Conservation (phyloP, 2,113 vertebrate genomes). For the Regulus satrapa region DNA sequence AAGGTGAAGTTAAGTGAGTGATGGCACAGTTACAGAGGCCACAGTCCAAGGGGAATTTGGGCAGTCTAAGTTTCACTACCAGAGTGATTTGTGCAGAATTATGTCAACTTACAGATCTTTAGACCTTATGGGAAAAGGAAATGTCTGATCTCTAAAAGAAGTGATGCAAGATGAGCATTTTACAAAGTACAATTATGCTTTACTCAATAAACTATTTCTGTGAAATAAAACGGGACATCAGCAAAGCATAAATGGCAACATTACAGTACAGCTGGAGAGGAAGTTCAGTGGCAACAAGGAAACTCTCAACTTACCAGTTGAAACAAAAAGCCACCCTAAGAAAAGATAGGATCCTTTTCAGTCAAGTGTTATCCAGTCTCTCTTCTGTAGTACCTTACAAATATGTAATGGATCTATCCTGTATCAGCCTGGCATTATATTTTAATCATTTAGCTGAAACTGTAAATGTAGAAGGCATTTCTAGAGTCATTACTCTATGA, state of each 20-base stretch:
- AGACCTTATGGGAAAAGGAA: constrained; percentile 77
- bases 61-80: constrained; percentile 78
- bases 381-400: background rate
- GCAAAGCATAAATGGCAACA: background rate
- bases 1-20: constrained; percentile 83
- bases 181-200: constrained; percentile 63
- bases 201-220: constrained; percentile 43
- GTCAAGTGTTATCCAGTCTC: background rate
- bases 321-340: background rate
- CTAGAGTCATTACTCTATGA: background rate
- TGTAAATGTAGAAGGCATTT: background rate
- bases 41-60: constrained; percentile 84
- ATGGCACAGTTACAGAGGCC: constrained; percentile 77
- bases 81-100: constrained; percentile 79
- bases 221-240: constrained; percentile 48
- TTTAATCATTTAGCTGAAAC: background rate
- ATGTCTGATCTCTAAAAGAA: constrained; percentile 78
- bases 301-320: background rate
- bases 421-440: background rate
- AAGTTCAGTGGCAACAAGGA: background rate
- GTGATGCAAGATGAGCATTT: constrained; percentile 71
- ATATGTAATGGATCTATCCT: background rate
- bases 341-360: background rate
- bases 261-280: background rate
- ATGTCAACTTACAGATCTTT: constrained; percentile 77